Base-by-base conservation (phyloP, 2,113 vertebrate genomes). In the Amblyopsis rosae region DNA sequence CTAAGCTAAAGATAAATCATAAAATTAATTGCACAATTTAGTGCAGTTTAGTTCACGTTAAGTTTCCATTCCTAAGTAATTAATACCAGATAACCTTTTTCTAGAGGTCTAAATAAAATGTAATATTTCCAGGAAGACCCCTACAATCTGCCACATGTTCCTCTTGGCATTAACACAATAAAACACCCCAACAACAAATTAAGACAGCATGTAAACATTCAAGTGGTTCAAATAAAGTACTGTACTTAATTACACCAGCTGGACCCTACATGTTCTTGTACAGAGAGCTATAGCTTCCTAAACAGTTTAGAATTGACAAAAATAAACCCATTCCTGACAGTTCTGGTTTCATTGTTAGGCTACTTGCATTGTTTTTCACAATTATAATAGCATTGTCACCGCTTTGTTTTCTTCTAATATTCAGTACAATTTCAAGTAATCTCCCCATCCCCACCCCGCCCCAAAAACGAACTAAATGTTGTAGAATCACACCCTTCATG, bases 201-300 rank as follows among this genome's bases (percentile, higher is more conserved):
- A 74, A 78, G 87, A 82, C 1, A 64, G 12, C 62, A 70, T 80
- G 85, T 84, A 84, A 90, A 90, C 85, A 81, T 79, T 76, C 46
- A 70, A 63, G 11, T 76, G 67, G 51, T 69, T 62, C 17, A 67
- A 72, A 62, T 41, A 51, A 72, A 61, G 17, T 46, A 2, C 53
- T 19, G 55, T 45, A 65, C 41, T 69, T 56, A 77, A 51, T 61
- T 59, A 68, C 53, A 76, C 65, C 65, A 76, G 68, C 67, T 76
- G 59, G 67, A 81, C 47, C 70, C 16, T 77, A 62, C 65, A 67
- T 55, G 75, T 62, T 63, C 9, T 1, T 66, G 32, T 72, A 60
- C 59, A 65, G 15, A 59, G 70, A 46, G 2, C 55, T 55, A 12
- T 53, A 72, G 62, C 47, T 65, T 12, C 47, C 47, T 46, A 65